phyloP scores from a whole-genome alignment of 2,113 vertebrate genomes.

The Solea senegalensis region DNA sequence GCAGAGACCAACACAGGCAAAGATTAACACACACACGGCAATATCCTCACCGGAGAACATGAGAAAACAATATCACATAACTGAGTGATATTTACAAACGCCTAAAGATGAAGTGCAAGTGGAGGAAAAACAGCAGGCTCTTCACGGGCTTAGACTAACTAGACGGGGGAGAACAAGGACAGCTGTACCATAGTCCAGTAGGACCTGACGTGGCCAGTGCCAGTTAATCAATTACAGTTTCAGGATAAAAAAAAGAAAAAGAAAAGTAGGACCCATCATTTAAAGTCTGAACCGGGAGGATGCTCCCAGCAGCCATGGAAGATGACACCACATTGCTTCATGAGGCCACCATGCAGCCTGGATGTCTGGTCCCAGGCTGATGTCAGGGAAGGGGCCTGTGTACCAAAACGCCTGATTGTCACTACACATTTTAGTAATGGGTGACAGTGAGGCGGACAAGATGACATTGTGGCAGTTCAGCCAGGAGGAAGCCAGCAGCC shows the following conservation, averaged over 20 bases:
- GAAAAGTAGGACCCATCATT: conserved; percentile 39
- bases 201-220: conserved; percentile 28
- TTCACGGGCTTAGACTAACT: neutral
- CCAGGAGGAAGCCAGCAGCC: conserved; percentile 81
- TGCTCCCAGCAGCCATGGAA: conserved; percentile 27
- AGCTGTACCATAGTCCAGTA: conserved; percentile 43
- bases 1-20: conserved; percentile 80
- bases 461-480: conserved; percentile 83
- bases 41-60: conserved; percentile 54
- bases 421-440: conserved; percentile 83
- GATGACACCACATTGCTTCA: conserved; percentile 58
- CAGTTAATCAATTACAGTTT: conserved; percentile 56
- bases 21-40: conserved; percentile 51
- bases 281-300: conserved; percentile 32
- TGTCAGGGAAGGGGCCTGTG: conserved; percentile 59
- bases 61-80: neutral
- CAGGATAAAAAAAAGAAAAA: neutral
- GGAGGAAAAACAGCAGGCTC: neutral
- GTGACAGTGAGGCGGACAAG: conserved; percentile 79
- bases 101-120: neutral
- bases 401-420: conserved; percentile 75
- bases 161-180: conserved; percentile 18
- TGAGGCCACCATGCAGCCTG: conserved; percentile 49
- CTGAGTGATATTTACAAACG: neutral
- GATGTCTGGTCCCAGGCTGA: conserved; percentile 62